These are phyloP conservation scores for Sylvietta virens DNA, from an alignment of 2,113 vertebrate genomes.

Conservation along the genomic window DNA sequence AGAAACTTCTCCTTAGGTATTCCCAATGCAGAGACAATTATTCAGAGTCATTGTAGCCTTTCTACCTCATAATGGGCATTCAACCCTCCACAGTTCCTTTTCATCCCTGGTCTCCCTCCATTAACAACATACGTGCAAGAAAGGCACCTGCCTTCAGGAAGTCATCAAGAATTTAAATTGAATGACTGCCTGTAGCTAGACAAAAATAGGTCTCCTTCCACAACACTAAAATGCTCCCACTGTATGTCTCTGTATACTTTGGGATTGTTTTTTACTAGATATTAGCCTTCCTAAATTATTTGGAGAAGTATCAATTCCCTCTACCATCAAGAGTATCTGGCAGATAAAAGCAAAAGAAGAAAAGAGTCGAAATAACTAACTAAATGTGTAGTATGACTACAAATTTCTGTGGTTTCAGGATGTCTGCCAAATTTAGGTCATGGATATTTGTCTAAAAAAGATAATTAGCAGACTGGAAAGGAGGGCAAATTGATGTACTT, in stretches of 20 bases:
- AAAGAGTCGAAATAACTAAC: background rate
- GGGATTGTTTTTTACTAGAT: background rate
- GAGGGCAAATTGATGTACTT: background rate
- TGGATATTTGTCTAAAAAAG: background rate
- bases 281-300: background rate
- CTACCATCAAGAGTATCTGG: background rate
- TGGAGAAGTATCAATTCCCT: background rate
- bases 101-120: background rate
- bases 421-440: background rate
- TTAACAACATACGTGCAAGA: background rate
- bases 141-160: background rate
- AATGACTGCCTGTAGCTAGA: background rate
- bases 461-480: background rate
- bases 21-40: background rate
- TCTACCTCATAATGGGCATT: background rate
- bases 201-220: background rate
- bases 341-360: background rate
- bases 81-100: background rate
- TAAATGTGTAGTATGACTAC: background rate
- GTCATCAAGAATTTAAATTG: background rate
- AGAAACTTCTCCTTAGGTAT: background rate
- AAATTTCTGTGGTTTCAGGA: background rate
- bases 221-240: background rate
- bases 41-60: background rate
- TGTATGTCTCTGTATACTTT: background rate